Evolutionary conservation across 2,797 vertebrate species (phyloP), one percentile per base, ranked within the genome.

Genomic region (Corythornis leucogaster): DNA sequence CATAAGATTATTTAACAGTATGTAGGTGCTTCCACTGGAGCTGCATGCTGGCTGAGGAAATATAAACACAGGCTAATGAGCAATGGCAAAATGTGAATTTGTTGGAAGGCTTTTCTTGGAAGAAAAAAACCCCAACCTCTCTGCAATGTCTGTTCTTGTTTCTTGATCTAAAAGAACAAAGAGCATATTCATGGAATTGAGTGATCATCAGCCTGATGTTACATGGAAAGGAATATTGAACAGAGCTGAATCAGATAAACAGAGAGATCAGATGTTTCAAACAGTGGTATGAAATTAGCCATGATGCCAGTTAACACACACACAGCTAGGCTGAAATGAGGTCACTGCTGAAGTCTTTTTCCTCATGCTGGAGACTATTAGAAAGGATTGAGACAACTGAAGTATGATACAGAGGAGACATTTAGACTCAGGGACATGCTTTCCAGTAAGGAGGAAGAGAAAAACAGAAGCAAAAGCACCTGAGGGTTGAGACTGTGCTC

Each of bases 1-100:
- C 10, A 22, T 48, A 75, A 38, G 12, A 66, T 88, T 90, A 80
- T 90, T 87, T 92, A 90, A 83, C 15, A 70, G 35, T 78, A 46
- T 11, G 66, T 75, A 51, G 33, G n/a, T 91, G 43, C 71, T 93
- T 75, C 86, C 45, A 63, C n/a, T 89, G 51, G 38, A 84, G 55
- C 51, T 83, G 43, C 64, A 59, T 63, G 46, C 17, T 85, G 31
- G 24, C 42, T 80, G 64, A 69, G 88, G 81, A 91, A 87, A 80
- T 51, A 85, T 43, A 92, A 87, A 68, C n/a, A 80, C 24, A 89
- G 30, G 10, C 9, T 92, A 85, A 90, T 53, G 45, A 87, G 8
- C 38, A 91, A 55, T 64, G 33, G 31, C 21, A 89, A 94, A 93
- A 93, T 55, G 7, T 66, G 69, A 76, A 69, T 84, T 66, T 77